Conservation (phyloP, 2,888 invertebrate species). For the Nymphalis polychloros region DNA sequence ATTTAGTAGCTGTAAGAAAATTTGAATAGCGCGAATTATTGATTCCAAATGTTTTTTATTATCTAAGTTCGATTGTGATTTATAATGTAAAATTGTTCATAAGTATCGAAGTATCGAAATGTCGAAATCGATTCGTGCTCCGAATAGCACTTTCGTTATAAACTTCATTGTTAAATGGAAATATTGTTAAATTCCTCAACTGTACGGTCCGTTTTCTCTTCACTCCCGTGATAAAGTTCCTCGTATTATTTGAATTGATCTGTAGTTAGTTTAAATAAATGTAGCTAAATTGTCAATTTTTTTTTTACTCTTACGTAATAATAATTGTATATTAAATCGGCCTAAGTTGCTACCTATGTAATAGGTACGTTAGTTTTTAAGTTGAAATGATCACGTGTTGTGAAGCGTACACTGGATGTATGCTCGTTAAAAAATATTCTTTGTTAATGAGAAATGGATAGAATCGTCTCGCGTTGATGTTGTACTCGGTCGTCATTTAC, state of each 20-base stretch:
- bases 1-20: no score
- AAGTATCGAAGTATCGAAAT: background rate
- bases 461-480: background rate
- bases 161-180: background rate
- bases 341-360: conserved; percentile 18
- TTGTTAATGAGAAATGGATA: conserved; percentile 1
- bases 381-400: conserved; percentile 7
- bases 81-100: background rate
- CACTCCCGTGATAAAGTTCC: conserved; percentile 7
- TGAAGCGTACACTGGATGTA: conserved; percentile 12
- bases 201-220: no score
- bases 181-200: no score
- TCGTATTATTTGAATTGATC: conserved; percentile 5
- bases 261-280: background rate
- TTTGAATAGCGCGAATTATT: background rate
- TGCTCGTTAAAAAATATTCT: background rate
- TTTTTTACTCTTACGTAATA: conserved; percentile 12
- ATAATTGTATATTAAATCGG: conserved; percentile 4
- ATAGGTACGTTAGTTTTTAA: conserved; percentile 8
- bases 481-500: no score
- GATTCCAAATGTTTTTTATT: conserved; percentile 3
- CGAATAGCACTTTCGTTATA: background rate
- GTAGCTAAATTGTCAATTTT: conserved; percentile 19
- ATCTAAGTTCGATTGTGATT: conserved; percentile 6
- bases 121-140: background rate